These are phyloP conservation scores for Neomonachus schauinslandi DNA, from an alignment of 2,113 vertebrate species.

Conservation along the genomic window DNA sequence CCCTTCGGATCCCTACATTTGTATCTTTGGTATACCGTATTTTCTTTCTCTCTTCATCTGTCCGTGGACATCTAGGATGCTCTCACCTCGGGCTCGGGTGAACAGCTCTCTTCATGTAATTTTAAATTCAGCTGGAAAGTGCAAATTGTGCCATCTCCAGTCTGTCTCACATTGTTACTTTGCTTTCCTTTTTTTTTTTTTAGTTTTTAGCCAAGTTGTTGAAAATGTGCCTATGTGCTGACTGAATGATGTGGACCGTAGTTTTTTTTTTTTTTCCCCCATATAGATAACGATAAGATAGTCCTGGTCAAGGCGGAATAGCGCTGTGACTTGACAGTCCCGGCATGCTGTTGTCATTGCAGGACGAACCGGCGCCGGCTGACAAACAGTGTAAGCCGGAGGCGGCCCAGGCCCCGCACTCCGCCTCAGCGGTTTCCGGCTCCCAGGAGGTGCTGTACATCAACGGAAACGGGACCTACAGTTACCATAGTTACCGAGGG, in stretches of 20 bases:
- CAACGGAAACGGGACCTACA: conserved; percentile 92
- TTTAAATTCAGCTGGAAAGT: conserved; percentile 16
- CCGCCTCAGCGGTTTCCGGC: conserved; percentile 88
- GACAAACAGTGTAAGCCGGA: conserved; percentile 90
- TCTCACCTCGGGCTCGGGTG: not conserved
- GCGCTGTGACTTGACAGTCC: not conserved
- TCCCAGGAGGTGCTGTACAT: conserved; percentile 92
- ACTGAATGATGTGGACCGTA: conserved; percentile 1
- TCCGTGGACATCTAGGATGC: not conserved
- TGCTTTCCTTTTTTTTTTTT: conserved; percentile 5
- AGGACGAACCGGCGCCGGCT: conserved; percentile 87
- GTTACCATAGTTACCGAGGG: conserved; percentile 92
- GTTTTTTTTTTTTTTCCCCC: not conserved
- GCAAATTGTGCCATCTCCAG: not conserved
- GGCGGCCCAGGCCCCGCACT: conserved; percentile 87
- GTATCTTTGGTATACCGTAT: not conserved
- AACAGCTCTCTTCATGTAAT: not conserved
- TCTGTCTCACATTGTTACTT: not conserved
- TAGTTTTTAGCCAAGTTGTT: conserved; percentile 35
- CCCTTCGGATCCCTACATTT: no score
- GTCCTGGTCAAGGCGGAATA: not conserved
- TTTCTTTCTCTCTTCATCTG: not conserved
- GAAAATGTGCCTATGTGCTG: conserved; percentile 13
- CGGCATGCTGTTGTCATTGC: conserved; percentile 70
- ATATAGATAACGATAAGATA: not conserved